Conservation (phyloP, 1,140 invertebrate genomes). For the Drosophila rufa region DNA sequence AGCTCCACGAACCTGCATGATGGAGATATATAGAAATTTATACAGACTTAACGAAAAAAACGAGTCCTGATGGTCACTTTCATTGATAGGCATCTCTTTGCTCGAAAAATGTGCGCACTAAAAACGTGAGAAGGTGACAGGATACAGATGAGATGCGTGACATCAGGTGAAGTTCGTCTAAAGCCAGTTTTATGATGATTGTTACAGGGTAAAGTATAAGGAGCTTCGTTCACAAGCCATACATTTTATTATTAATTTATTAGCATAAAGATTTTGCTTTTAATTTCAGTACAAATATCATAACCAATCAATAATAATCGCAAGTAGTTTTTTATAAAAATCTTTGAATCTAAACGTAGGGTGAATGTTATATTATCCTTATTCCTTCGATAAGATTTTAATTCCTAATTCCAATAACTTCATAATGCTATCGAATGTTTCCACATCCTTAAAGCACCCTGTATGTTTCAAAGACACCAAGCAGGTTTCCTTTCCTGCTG, state of each 20-base stretch:
- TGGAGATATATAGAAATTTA: constrained; percentile 14
- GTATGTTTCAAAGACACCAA: constrained; percentile 9
- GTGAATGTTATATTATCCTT: too few relatives aligned
- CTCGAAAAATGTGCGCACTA: background rate
- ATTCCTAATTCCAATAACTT: background rate
- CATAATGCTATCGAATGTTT: background rate
- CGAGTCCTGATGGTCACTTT: constrained; percentile 37
- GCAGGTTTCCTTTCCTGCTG: constrained; percentile 9
- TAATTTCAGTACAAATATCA: too few relatives aligned
- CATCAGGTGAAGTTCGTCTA: constrained; percentile 46
- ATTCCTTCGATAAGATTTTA: too few relatives aligned
- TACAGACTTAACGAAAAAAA: constrained; percentile 18
- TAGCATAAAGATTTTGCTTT: too few relatives aligned
- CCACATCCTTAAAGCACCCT: constrained; percentile 4
- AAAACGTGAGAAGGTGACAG: constrained; percentile 14
- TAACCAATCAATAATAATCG: too few relatives aligned
- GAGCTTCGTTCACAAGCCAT: constrained; percentile 1
- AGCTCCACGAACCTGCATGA: background rate
- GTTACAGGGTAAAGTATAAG: constrained; percentile 16
- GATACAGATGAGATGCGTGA: constrained; percentile 12
- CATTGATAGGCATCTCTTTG: constrained; percentile 29
- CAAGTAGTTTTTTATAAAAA: too few relatives aligned
- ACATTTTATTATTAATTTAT: too few relatives aligned
- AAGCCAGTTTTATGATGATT: constrained; percentile 68
- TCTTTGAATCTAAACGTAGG: too few relatives aligned